phyloP scores from a whole-genome alignment of 2,113 vertebrate species.

The Verasper variegatus region DNA sequence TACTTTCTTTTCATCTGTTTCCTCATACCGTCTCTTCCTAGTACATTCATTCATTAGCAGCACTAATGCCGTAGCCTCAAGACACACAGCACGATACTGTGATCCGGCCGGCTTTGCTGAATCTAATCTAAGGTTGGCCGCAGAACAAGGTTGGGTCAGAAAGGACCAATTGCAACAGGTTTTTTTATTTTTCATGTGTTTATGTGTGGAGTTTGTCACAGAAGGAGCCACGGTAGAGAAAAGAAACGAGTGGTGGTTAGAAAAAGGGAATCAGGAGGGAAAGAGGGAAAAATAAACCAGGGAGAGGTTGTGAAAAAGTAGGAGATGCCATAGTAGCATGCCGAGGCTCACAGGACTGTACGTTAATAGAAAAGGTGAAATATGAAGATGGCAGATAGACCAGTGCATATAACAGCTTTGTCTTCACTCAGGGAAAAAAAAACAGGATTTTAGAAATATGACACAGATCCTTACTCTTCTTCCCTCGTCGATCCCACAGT shows the following conservation, averaged over 20 bases:
- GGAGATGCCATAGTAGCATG: slow-evolving; percentile 39
- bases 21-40: slow-evolving; percentile 74
- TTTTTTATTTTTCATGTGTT: slow-evolving; percentile 12
- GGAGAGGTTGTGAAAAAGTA: slow-evolving; percentile 30
- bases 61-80: slow-evolving; percentile 79
- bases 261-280: slow-evolving; percentile 12
- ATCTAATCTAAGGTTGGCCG: slow-evolving; percentile 33
- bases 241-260: background rate
- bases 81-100: slow-evolving; percentile 54
- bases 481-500: slow-evolving; percentile 38
- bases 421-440: slow-evolving; percentile 38
- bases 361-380: slow-evolving; percentile 62
- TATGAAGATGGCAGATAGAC: slow-evolving; percentile 59
- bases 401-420: slow-evolving; percentile 57
- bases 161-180: slow-evolving; percentile 50
- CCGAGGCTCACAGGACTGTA: slow-evolving; percentile 36
- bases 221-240: background rate
- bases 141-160: slow-evolving; percentile 5
- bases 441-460: slow-evolving; percentile 39
- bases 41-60: slow-evolving; percentile 78
- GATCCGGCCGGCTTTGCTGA: slow-evolving; percentile 38
- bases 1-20: slow-evolving; percentile 83
- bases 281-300: slow-evolving; percentile 26
- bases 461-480: slow-evolving; percentile 51
- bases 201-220: background rate